phyloP scores from a whole-genome alignment of 1,140 invertebrate species.

The Euura saliciscinereae region DNA sequence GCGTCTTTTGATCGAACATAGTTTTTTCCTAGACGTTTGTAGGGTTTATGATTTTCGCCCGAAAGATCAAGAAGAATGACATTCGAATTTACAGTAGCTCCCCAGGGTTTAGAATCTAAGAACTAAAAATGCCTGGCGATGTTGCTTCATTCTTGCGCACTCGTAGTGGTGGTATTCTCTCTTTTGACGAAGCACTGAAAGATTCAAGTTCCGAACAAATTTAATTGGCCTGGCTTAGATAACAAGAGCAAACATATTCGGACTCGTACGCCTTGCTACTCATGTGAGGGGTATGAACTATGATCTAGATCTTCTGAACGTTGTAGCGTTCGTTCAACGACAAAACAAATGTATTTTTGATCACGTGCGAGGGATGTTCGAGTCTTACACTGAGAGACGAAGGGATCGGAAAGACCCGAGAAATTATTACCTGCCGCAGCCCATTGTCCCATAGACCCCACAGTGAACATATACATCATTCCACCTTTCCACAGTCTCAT shows the following conservation, averaged over 20 bases:
- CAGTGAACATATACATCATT: background rate
- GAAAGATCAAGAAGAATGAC: background rate
- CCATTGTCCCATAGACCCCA: constrained; percentile 6
- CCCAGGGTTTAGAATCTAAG: background rate
- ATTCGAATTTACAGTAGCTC: background rate
- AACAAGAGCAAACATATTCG: no score
- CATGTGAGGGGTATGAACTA: no score
- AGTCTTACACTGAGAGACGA: background rate
- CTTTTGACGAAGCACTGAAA: background rate
- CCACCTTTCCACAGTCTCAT: background rate
- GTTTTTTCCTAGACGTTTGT: background rate
- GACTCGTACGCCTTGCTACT: no score
- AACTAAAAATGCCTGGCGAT: background rate
- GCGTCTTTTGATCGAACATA: background rate
- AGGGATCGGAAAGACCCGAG: constrained; percentile 1
- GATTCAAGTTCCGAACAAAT: no score
- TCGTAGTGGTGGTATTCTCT: background rate
- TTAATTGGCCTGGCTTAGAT: no score
- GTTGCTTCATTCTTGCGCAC: background rate
- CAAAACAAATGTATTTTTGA: background rate
- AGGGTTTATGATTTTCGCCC: background rate
- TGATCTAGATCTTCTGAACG: background rate
- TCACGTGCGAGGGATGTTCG: background rate
- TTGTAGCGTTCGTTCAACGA: background rate
- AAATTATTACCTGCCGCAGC: constrained; percentile 2